phyloP scores from a whole-genome alignment of 1,140 invertebrate species.

The Ptiloglossa arizonensis region DNA sequence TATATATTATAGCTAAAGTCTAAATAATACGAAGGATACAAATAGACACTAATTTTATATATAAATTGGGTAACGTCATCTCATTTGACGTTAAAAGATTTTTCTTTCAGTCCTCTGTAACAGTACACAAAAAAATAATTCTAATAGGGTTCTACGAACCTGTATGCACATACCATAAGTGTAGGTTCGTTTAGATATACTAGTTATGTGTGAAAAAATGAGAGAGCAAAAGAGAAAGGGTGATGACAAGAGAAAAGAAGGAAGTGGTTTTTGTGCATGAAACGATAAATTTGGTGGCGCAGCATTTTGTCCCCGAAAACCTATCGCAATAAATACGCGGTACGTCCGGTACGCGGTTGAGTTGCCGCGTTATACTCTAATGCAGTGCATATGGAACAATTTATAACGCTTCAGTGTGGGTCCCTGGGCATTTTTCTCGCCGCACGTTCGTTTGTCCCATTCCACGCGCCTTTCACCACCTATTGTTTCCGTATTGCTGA shows the following conservation, averaged over 20 bases:
- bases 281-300: constrained; percentile 76
- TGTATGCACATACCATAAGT: no score
- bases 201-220: no score
- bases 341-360: constrained; percentile 69
- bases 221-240: constrained; percentile 41
- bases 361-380: constrained; percentile 75
- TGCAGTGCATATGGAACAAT: constrained; percentile 81
- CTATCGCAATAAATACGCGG: constrained; percentile 80
- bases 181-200: no score
- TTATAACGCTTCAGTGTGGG: constrained; percentile 73
- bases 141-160: no score
- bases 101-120: no score
- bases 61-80: no score
- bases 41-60: no score
- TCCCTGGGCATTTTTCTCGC: constrained; percentile 39
- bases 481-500: constrained; percentile 60
- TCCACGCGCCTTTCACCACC: constrained; percentile 34
- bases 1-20: no score
- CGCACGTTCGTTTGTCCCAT: constrained; percentile 13
- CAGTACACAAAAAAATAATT: no score
- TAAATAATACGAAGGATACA: no score
- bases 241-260: constrained; percentile 33
- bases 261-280: constrained; percentile 71
- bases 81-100: no score
- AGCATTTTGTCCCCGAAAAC: constrained; percentile 76